Percentiles rank a stretch among this genome's conserved stretches.
These are phyloP conservation scores for Tauraco hartlaubi DNA, from an alignment of 2,797 vertebrate species.

Conservation along the genomic window DNA sequence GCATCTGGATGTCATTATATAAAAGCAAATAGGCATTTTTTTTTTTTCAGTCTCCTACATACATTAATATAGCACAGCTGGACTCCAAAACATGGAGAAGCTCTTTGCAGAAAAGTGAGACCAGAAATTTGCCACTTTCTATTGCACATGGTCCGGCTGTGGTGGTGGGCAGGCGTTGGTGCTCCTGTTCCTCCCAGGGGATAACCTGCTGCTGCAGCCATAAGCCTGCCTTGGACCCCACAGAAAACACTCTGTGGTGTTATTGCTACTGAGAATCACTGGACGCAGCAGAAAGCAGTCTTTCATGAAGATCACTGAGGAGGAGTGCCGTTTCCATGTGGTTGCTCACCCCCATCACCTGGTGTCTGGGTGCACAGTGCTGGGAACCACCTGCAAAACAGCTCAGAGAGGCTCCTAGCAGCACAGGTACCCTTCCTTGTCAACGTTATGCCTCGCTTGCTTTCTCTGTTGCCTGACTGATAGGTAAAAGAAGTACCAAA, in stretches of 20 bases:
- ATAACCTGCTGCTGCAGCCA: background rate
- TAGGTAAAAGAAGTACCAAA: background rate
- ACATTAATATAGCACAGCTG: background rate
- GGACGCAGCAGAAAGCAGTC: background rate
- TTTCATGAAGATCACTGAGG: background rate
- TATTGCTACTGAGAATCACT: background rate
- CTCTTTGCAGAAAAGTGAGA: background rate
- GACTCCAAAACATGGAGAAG: background rate
- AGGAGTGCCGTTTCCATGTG: fast-evolving
- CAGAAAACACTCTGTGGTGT: background rate
- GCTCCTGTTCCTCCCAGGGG: background rate
- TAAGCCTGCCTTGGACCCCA: background rate
- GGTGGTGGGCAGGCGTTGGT: background rate
- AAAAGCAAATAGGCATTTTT: background rate
- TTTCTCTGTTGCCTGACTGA: background rate
- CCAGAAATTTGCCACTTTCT: background rate
- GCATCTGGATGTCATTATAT: background rate
- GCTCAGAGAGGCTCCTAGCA: background rate
- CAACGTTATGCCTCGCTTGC: fast-evolving
- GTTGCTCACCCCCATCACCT: background rate
- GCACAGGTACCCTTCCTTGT: background rate
- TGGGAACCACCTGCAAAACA: background rate
- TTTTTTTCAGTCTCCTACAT: background rate
- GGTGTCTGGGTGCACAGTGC: background rate
- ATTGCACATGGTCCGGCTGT: fast-evolving